phyloP scores from a whole-genome alignment of 1,140 invertebrate genomes.

The Sycobia sp. region DNA sequence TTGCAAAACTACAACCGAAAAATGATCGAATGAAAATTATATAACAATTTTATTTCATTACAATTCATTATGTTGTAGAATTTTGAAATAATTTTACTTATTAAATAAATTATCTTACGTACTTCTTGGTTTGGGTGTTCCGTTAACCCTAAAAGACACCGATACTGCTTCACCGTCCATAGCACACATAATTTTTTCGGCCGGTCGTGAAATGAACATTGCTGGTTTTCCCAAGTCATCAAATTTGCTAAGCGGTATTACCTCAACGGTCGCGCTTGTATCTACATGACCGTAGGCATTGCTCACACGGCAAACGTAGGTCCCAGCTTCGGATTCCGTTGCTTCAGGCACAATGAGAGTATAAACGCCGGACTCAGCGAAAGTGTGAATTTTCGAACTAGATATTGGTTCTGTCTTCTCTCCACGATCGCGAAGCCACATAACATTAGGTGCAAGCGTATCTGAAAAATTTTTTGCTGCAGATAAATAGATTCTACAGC shows the following conservation, averaged over 20 bases:
- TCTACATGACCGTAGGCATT: conserved; percentile 80
- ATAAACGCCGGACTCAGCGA: conserved; percentile 83
- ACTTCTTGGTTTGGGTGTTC: conserved; percentile 85
- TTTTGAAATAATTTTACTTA: too few relatives aligned
- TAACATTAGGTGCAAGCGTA: conserved; percentile 66
- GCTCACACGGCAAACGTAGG: conserved; percentile 83
- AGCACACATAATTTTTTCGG: conserved; percentile 73
- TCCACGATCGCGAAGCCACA: conserved; percentile 74
- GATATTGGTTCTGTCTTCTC: conserved; percentile 64
- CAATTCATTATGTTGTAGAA: too few relatives aligned
- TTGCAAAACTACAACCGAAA: too few relatives aligned
- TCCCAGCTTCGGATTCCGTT: conserved; percentile 83
- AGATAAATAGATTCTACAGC: too few relatives aligned
- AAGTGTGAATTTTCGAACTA: conserved; percentile 67
- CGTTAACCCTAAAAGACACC: conserved; percentile 77
- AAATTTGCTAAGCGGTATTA: conserved; percentile 66
- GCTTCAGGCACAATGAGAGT: conserved; percentile 80
- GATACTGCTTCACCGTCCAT: conserved; percentile 78
- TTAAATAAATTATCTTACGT: conserved; percentile 36
- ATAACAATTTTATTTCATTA: too few relatives aligned
- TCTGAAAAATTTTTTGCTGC: conserved; percentile 46
- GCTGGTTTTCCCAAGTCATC: conserved; percentile 73
- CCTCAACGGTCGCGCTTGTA: conserved; percentile 71
- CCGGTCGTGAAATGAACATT: conserved; percentile 75
- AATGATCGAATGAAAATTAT: too few relatives aligned